These are phyloP conservation scores for Lasioglossum calceatum DNA, from an alignment of 2,888 invertebrate genomes.

Conservation along the genomic window DNA sequence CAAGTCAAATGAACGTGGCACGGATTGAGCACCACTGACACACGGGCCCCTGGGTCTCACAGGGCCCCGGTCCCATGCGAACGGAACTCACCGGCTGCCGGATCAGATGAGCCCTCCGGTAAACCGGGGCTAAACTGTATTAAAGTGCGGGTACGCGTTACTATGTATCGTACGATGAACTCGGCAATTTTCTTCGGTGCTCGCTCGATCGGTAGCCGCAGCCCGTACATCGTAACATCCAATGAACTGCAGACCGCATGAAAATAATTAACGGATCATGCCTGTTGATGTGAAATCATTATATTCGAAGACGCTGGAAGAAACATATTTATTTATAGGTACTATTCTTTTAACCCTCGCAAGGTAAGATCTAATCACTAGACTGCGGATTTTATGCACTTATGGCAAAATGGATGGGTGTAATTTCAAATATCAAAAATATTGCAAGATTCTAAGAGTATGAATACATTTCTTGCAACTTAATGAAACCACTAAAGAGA, in stretches of 20 bases:
- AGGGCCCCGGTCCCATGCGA: conserved; percentile 29
- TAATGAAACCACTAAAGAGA: too few relatives aligned
- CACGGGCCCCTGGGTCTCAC: conserved; percentile 10
- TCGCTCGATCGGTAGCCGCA: background rate
- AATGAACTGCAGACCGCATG: background rate
- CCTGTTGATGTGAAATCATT: too few relatives aligned
- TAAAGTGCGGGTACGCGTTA: conserved; percentile 62
- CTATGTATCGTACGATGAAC: background rate
- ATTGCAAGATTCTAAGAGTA: too few relatives aligned
- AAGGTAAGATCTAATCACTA: too few relatives aligned
- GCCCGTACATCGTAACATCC: background rate
- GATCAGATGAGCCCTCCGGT: conserved; percentile 50
- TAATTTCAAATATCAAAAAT: too few relatives aligned
- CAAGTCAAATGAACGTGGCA: conserved; percentile 77
- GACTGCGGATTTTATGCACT: too few relatives aligned
- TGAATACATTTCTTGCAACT: too few relatives aligned
- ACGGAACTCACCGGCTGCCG: conserved; percentile 37
- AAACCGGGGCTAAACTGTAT: conserved; percentile 71
- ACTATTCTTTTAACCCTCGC: too few relatives aligned
- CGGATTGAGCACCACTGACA: conserved; percentile 72
- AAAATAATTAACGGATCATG: background rate
- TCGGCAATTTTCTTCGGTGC: background rate
- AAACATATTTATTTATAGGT: too few relatives aligned
- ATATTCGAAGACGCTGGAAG: too few relatives aligned
- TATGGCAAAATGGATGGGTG: too few relatives aligned